These are phyloP conservation scores for Lasioglossum oenotherae DNA, from an alignment of 2,888 invertebrate species.

Conservation along the genomic window DNA sequence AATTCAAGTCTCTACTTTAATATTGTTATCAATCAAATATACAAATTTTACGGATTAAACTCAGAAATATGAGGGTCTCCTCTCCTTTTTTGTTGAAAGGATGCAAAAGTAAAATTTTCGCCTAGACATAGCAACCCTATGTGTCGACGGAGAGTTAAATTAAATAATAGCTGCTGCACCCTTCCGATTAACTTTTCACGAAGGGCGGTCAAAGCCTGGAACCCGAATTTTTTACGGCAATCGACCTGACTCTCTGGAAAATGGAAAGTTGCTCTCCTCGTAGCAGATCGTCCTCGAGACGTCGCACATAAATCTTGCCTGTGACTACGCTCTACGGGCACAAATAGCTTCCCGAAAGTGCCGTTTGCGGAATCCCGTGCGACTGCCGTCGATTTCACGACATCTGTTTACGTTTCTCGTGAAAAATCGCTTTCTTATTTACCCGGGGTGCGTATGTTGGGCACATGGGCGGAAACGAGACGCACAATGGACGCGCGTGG, in stretches of 20 bases:
- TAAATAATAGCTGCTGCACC: no score
- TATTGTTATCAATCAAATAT: no score
- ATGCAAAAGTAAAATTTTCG: no score
- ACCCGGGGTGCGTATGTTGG: conserved; percentile 51
- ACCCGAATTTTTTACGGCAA: not conserved
- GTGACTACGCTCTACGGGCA: conserved; percentile 7
- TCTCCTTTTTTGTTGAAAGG: no score
- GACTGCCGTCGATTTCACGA: conserved; percentile 45
- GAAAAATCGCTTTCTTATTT: conserved; percentile 66
- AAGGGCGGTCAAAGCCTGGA: not conserved
- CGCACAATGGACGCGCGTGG: conserved; percentile 42
- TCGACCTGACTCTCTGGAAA: not conserved
- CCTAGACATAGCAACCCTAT: no score
- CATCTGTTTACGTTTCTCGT: conserved; percentile 58
- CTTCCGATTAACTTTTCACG: not conserved
- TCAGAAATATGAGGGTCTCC: no score
- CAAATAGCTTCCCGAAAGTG: conserved; percentile 45
- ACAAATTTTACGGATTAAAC: no score
- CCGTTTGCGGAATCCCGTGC: conserved; percentile 45
- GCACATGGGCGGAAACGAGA: conserved; percentile 64
- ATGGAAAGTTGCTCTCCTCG: conserved; percentile 18
- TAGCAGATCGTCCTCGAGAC: conserved; percentile 29
- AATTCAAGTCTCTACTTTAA: no score
- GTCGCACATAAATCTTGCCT: conserved; percentile 52
- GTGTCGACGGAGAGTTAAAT: no score